Conservation (phyloP, 2,888 invertebrate species). For the Thysanoteuthis rhombus region DNA sequence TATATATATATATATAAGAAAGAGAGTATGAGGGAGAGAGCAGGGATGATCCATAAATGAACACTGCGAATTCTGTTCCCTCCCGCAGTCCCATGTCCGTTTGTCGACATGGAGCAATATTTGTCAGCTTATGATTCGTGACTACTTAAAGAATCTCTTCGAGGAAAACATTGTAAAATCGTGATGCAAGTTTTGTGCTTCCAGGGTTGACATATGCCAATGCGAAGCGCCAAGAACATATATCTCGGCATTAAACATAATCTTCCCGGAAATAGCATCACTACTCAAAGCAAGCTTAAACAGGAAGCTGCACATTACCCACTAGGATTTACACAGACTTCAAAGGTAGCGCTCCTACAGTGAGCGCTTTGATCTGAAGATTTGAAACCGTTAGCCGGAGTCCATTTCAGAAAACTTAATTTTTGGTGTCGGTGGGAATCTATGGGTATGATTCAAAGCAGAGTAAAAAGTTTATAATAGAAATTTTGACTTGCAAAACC, state of each 20-base stretch:
- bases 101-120: neutral
- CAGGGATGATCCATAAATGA: neutral
- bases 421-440: neutral
- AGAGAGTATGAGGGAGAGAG: neutral
- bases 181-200: neutral
- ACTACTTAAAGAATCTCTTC: neutral
- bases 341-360: neutral
- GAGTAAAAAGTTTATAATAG: neutral
- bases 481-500: neutral
- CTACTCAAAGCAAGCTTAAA: neutral
- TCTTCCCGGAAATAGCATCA: neutral
- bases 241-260: neutral
- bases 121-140: neutral
- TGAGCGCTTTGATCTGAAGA: neutral
- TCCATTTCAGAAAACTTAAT: neutral
- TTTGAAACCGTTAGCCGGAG: neutral
- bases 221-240: neutral
- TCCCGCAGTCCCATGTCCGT: neutral
- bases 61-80: neutral
- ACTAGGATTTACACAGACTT: neutral
- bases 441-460: neutral
- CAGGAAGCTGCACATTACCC: neutral
- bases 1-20: too few species aligned
- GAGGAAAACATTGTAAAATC: neutral
- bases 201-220: neutral